Evolutionary conservation across 2,797 vertebrate genomes (phyloP).

Genomic region (Bradypus variegatus): DNA sequence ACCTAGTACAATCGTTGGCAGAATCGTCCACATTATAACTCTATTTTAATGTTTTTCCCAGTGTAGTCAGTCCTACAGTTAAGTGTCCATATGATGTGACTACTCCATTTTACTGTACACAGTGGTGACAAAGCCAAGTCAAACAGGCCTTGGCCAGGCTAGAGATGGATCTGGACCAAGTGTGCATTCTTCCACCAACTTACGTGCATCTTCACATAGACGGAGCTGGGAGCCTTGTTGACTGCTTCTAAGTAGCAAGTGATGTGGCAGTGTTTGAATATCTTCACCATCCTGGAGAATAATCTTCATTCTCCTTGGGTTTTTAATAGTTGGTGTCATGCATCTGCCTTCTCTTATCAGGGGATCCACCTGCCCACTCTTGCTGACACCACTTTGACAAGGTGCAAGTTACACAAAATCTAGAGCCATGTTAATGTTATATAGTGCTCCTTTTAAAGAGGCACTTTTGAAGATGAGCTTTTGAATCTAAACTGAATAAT

Average conservation of each 20-base stretch:
- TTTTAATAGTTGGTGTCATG: background rate
- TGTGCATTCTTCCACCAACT: background rate
- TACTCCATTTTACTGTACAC: background rate
- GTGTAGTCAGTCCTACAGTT: background rate
- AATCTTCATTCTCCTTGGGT: background rate
- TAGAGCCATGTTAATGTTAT: background rate
- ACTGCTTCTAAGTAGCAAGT: background rate
- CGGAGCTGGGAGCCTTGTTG: background rate
- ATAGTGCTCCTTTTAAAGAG: background rate
- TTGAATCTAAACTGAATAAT: background rate
- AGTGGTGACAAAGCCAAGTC: background rate
- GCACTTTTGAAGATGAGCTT: background rate
- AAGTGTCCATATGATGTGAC: background rate
- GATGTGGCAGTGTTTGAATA: background rate
- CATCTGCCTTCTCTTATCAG: background rate
- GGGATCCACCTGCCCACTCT: background rate
- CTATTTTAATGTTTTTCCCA: background rate
- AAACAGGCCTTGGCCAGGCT: background rate
- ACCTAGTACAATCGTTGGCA: background rate
- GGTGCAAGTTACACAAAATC: background rate
- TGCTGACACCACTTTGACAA: background rate
- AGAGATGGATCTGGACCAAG: background rate
- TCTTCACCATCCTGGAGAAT: background rate
- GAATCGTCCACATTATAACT: background rate
- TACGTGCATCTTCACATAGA: background rate